Evolutionary conservation across 2,113 vertebrate genomes (phyloP), one percentile per base, ranked within the genome.

Genomic region (Origma solitaria): DNA sequence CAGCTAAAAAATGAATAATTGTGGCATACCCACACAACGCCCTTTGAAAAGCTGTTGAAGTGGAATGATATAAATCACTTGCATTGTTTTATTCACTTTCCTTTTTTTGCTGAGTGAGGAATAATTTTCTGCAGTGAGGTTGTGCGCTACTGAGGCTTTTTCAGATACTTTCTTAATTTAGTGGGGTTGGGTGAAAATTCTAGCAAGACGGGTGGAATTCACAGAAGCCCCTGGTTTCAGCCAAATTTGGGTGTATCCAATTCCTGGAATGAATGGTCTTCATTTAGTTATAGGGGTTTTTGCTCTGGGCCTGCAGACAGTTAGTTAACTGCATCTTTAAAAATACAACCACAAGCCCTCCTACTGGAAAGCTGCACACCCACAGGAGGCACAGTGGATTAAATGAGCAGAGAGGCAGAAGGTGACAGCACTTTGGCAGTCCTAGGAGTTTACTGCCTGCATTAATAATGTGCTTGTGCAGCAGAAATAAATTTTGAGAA

Each of bases 51-150:
- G 45, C 90, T 88, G 45, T 56, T 85, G 40, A 90, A 88, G 66
- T 45, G 50, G 71, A 94, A 80, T 53, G 21, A 90, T 61, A 72
- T 40, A 80, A 95, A 96, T 94, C 3, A 11, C 73, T 90, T 10
- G 8, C 75, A 77, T 94, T 92, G 88, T 83, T 95, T 93, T 83
- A 93, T 58, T 88, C 27, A 8, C 75, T 90, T 92, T 73, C 40
- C 38, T 75, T 49, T 73, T 96, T 94, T 79, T 88, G 77, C 75
- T 95, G 94, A 94, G 75, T 3, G 7, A 92, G 71, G 68, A 88
- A 70, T 90, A 82, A 53, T 82, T 92, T 82, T 76, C 58, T 86
- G 24, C 71, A 69, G 50, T 27, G 58, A 86, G 38, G 15, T 21
- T 94, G 25, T 77, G 66, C 4, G 3, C 58, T 86, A 58, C 66